Base-by-base conservation (phyloP, 2,888 invertebrate genomes). In the Protonemura montana region DNA sequence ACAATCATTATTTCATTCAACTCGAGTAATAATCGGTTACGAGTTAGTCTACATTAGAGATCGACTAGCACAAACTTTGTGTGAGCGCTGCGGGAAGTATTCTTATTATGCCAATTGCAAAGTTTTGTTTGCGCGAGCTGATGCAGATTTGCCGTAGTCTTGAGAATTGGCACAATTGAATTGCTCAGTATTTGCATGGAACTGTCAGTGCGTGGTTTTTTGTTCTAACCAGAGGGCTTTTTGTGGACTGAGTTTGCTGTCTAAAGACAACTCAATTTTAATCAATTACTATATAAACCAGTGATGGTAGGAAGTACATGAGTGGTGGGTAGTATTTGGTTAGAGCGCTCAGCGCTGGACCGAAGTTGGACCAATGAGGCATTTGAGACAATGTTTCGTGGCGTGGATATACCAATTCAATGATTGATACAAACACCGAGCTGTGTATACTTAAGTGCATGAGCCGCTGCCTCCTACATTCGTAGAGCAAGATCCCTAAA, bases 61-160 rank as follows among this genome's bases (percentile, higher is more conserved):
- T 59, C 59, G 59, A 59, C 59, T 59, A 10, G 35, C 10, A 59
- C 59, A 59, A 59, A 59, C 59, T 59, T 59, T 59, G 59, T 59
- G 59, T 7, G 59, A 21, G 21, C 59, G 59, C 13, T 59, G 59
- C 59, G 59, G 59, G 16, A 59, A 59, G 21, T 59, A 59, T 59
- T 59, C 59, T 59, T 59, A 59, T 59, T 59, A 59, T 59, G 59
- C 59, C 59, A 59, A 59, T 59, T 59, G 59, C 59, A 59, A 59
- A 59, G 59, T 59, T 59, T 59, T 59, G 59, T 59, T 59, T 59
- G 59, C 7, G n/a, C n/a, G 59, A 13, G 59, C 59, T 59, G 59
- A 13, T 59, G 59, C 59, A 59, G 59, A 59, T 59, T 59, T 59
- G 7, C 59, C 21, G 16, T 59, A 59, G 16, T 59, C 59, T 59